Conservation (phyloP, 2,888 invertebrate genomes). For the Hemicrepidius hirtus region DNA sequence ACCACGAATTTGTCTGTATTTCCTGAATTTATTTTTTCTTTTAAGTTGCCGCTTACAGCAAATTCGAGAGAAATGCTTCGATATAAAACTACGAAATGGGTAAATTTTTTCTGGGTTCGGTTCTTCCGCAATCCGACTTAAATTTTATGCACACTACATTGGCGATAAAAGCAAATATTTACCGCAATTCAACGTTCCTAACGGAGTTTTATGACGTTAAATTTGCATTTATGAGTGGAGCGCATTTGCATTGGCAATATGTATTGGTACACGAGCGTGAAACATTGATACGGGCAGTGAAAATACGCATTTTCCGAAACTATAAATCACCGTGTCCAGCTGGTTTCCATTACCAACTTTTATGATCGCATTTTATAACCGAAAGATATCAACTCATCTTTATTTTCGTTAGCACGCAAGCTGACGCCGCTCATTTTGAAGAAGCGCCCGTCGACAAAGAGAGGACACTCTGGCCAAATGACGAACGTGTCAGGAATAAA, state of each 20-base stretch:
- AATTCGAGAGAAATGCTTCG: too few relatives aligned
- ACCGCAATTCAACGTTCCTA: constrained; percentile 9
- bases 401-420: constrained; percentile 52
- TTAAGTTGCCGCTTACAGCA: too few relatives aligned
- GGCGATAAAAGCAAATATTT: constrained; percentile 26
- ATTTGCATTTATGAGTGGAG: constrained; percentile 37
- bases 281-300: constrained; percentile 30
- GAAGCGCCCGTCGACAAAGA: constrained; percentile 42
- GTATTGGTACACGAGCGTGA: constrained; percentile 24
- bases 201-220: constrained; percentile 23
- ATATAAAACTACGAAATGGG: too few relatives aligned
- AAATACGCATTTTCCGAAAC: constrained; percentile 29
- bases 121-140: too few relatives aligned
- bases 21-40: too few relatives aligned
- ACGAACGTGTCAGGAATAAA: constrained; percentile 52
- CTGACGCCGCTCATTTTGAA: constrained; percentile 51
- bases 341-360: constrained; percentile 37
- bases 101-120: too few relatives aligned
- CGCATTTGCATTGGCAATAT: constrained; percentile 35
- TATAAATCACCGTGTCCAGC: constrained; percentile 46
- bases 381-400: constrained; percentile 49
- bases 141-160: too few relatives aligned
- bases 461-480: constrained; percentile 50
- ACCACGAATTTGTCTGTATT: too few relatives aligned
- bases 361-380: constrained; percentile 42